Conservation (phyloP, 2,888 invertebrate genomes). For the Diplolepis rosae region DNA sequence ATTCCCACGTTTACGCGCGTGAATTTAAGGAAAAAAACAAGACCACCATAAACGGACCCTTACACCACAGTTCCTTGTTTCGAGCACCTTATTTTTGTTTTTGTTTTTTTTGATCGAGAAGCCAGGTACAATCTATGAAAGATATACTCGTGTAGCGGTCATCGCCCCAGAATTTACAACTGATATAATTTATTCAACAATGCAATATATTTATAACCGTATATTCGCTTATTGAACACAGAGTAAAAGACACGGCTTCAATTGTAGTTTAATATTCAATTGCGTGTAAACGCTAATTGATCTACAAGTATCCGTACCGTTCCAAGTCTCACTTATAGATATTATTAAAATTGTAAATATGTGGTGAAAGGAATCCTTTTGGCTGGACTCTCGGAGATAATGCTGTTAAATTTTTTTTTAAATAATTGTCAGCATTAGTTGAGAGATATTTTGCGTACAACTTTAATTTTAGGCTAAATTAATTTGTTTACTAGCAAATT, state of each 20-base stretch:
- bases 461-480: not conserved
- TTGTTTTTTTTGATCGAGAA: not conserved
- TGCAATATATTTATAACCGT: constrained; percentile 14
- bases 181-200: constrained; percentile 7
- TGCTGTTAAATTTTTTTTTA: not conserved
- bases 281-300: not conserved
- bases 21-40: constrained; percentile 31
- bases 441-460: too few relatives aligned
- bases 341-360: not conserved
- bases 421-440: not conserved
- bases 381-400: not conserved
- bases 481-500: not conserved
- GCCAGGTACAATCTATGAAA: constrained; percentile 22
- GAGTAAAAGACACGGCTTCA: not conserved
- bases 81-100: not conserved
- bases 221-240: not conserved
- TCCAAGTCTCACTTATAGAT: not conserved
- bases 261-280: not conserved
- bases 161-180: not conserved
- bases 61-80: constrained; percentile 12
- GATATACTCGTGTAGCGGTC: constrained; percentile 20
- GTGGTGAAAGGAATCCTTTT: not conserved
- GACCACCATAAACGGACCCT: constrained; percentile 13
- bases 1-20: not conserved
- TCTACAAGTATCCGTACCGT: not conserved